Conservation (phyloP, 2,888 invertebrate species). For the Zhuqinia jingwanae region DNA sequence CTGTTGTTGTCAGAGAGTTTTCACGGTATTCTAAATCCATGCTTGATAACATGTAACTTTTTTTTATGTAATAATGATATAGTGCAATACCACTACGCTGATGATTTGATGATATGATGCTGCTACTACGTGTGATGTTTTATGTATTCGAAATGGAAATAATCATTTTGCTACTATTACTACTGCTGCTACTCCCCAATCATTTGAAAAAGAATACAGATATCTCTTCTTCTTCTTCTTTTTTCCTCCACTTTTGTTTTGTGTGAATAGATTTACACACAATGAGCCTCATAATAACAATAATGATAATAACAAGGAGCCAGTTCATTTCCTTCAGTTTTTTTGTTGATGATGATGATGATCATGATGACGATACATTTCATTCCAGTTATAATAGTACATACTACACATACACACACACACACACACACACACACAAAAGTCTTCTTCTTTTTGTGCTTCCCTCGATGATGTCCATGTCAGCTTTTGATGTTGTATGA, state of each 20-base stretch:
- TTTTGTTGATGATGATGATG: conserved; percentile 24
- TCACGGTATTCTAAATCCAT: conserved; percentile 39
- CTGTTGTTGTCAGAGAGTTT: too few relatives aligned
- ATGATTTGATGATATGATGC: neutral
- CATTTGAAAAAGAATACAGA: conserved; percentile 56
- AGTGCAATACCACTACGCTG: conserved; percentile 5
- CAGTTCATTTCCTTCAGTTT: conserved; percentile 74
- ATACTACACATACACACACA: neutral
- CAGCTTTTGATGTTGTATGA: conserved; percentile 19
- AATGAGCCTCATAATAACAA: conserved; percentile 71
- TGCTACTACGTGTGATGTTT: conserved; percentile 48
- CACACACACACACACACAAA: too few relatives aligned
- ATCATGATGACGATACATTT: conserved; percentile 29
- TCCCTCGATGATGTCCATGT: conserved; percentile 24
- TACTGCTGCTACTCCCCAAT: conserved; percentile 58
- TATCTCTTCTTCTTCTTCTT: conserved; percentile 39
- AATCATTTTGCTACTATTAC: conserved; percentile 61
- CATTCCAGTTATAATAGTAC: conserved; percentile 54
- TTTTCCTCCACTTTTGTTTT: conserved; percentile 66
- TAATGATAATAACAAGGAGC: conserved; percentile 74
- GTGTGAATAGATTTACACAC: conserved; percentile 73
- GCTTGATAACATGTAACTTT: conserved; percentile 33
- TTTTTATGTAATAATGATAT: conserved; percentile 20
- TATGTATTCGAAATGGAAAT: conserved; percentile 55
- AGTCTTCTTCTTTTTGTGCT: conserved; percentile 36